Evolutionary conservation across 2,113 vertebrate species (phyloP).

Genomic region (Cebus imitator): DNA sequence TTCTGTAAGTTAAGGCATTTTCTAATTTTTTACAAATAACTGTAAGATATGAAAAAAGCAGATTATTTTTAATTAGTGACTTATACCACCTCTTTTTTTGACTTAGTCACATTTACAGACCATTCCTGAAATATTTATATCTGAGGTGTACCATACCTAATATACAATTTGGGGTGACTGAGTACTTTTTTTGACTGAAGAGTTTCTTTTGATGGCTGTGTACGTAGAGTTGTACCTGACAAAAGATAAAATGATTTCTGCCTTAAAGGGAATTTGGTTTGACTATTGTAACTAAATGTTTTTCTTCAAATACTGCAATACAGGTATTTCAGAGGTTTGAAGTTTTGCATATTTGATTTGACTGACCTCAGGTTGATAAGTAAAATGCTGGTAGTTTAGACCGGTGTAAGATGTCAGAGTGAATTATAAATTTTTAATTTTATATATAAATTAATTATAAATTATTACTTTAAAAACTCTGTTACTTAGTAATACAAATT

Average conservation of each 20-base stretch:
- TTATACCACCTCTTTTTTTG: background rate
- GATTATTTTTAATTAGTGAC: background rate
- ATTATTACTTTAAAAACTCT: background rate
- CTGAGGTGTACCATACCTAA: background rate
- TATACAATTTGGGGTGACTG: background rate
- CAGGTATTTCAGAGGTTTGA: background rate
- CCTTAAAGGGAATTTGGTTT: constrained; percentile 3
- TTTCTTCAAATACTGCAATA: background rate
- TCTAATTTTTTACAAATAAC: constrained; percentile 11
- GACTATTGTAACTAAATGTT: background rate
- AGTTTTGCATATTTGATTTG: background rate
- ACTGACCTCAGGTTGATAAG: background rate
- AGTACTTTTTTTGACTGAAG: background rate
- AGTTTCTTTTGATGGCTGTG: background rate
- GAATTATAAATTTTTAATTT: background rate
- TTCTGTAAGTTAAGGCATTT: background rate
- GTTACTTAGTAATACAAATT: background rate
- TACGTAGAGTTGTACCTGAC: background rate
- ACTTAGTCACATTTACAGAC: background rate
- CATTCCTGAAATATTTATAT: constrained; percentile 9
- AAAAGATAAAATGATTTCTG: background rate
- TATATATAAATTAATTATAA: background rate
- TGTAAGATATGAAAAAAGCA: constrained; percentile 8
- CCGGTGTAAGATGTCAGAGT: background rate
- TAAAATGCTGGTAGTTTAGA: constrained; percentile 3